Evolutionary conservation across 2,797 vertebrate species (phyloP), one percentile per base, ranked within the genome.

Genomic region (Pygocentrus nattereri): DNA sequence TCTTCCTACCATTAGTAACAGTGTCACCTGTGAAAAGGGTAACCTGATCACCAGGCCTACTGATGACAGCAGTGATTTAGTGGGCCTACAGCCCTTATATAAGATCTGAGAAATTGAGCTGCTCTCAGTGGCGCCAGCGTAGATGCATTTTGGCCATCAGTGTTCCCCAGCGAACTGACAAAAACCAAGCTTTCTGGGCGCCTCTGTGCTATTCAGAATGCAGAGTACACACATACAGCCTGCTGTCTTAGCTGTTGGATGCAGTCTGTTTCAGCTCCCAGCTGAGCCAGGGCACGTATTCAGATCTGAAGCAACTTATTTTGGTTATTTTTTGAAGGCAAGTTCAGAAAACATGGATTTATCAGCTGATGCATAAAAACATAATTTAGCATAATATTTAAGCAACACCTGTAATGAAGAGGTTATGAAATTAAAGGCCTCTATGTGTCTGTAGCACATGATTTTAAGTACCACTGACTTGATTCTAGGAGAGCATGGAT

Each of bases 1-100:
- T 81, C 74, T 64, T 71, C 61, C 78, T 52, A 58, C 47, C 54
- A 73, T 77, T 74, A 81, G 79, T 56, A 67, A 58, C 79, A 84
- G 44, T 30, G 79, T 52, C 59, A 75, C 80, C 71, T 69, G 65
- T 81, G 75, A 41, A 68, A 58, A 47, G 54, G 25, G n/a, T 61
- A 54, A 34, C 47, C 47, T 72, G 72, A 78, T 73, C 74, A 77
- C 58, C 21, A 27, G 69, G 50, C 61, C 73, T 47, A 82, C 2
- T 7, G 61, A 74, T 78, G 68, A 72, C 76, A 78, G 70, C 19
- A 13, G 41, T 27, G 76, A 85, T 81, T 78, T 78, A 65, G 23
- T 52, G 27, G 31, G 72, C 74, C 71, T 67, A 25, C 69, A 78
- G 30, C 27, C 25, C 61, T 72, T 59, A 74, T 18, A 25, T 25